These are phyloP conservation scores for Baryphthengus martii DNA, from an alignment of 2,113 vertebrate genomes.

Conservation along the genomic window DNA sequence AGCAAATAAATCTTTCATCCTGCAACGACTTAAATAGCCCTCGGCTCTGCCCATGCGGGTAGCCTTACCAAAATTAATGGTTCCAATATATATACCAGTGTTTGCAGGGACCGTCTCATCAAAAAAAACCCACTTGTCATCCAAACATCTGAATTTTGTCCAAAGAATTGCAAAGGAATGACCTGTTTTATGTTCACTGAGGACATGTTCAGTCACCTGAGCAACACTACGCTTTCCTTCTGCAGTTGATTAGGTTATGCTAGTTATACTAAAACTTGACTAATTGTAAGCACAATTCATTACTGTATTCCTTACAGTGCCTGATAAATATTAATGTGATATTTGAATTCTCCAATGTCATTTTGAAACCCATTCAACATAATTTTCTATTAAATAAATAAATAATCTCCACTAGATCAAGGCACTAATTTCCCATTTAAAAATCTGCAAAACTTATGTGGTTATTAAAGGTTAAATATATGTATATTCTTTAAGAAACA, in stretches of 20 bases:
- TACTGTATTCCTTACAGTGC: not conserved
- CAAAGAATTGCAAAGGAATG: not conserved
- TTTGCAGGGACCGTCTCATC: not conserved
- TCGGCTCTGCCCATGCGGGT: not conserved
- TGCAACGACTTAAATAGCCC: not conserved
- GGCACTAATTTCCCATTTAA: not conserved
- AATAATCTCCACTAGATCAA: not conserved
- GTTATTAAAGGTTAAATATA: not conserved
- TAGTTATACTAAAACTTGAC: not conserved
- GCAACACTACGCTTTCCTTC: not conserved
- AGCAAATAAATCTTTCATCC: not conserved
- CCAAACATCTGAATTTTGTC: not conserved
- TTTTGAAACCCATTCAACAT: not conserved
- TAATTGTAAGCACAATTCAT: not conserved
- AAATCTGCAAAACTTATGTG: not conserved
- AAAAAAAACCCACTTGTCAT: not conserved
- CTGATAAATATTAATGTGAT: not conserved
- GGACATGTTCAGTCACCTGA: not conserved
- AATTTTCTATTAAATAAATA: not conserved
- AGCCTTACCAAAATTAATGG: not conserved
- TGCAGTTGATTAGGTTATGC: not conserved
- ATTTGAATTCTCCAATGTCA: not conserved
- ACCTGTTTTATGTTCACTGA: not conserved
- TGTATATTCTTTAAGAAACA: not conserved
- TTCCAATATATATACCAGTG: not conserved